Evolutionary conservation across 2,113 vertebrate genomes (phyloP), one percentile per base, ranked within the genome.

Genomic region (Xyliphius kryptos): DNA sequence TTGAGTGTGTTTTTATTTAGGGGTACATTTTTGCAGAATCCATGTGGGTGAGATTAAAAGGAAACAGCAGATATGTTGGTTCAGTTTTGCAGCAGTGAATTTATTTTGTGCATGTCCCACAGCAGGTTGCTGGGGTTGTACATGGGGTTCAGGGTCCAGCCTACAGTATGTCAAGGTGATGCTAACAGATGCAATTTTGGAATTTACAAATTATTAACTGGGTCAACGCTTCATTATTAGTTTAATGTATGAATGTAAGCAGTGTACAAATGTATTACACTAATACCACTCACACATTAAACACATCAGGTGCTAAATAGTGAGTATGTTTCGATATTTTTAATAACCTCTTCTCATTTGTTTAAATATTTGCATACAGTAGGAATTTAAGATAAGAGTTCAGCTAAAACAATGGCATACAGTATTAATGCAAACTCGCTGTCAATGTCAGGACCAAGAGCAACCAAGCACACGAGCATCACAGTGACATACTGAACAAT

Each of bases 171-270:
- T 5, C 4, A 32, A 2, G 26, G 26, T 32, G 2, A 32, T 32
- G 26, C 4, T 32, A 32, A 32, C 26, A 3, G 26, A 32, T 32
- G 26, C 26, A 32, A 32, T 32, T 46, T 37, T 9, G 49, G 38
- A 47, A 37, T 21, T 32, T 46, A 55, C 44, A 32, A 19, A 37
- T 54, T 7, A 59, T 68, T 58, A 68, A 68, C 70, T 19, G 41
- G 19, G 40, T 32, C 26, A 32, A 32, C 26, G 4, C 26, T 32
- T 32, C 26, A 32, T 32, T 32, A 32, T 32, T 6, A 32, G 26
- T 32, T n/a, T 32, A 32, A 6, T 32, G 26, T 32, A 32, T 32
- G 26, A 32, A 32, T 32, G 26, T 32, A 6, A 32, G 26, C 4
- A 32, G 2, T 32, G 26, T 32, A 32, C 26, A 32, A 5, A 32